Conservation (phyloP, 2,113 vertebrate species). For the Bagarius yarrelli region DNA sequence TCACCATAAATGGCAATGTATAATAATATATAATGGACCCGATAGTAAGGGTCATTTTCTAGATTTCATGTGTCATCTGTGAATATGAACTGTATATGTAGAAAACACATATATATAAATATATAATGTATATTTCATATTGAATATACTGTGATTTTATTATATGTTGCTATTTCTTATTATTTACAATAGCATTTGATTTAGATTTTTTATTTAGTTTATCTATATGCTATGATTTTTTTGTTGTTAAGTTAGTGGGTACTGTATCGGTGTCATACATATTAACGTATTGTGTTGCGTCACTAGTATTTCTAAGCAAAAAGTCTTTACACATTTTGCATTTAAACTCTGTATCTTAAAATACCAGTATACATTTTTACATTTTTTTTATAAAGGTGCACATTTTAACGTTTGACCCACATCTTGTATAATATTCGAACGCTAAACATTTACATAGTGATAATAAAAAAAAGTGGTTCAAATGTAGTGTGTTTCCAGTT, state of each 20-base stretch:
- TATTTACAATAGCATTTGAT: background rate
- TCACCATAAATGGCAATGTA: background rate
- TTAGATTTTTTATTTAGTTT: conserved; percentile 1
- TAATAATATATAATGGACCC: background rate
- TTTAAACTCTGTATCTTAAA: background rate
- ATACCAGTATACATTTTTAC: background rate
- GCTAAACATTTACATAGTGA: background rate
- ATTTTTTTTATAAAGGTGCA: background rate
- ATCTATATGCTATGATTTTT: background rate
- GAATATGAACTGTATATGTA: background rate
- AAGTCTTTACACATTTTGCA: background rate
- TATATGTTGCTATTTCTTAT: background rate
- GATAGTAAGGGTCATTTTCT: background rate
- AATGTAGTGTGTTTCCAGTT: background rate
- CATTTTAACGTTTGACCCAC: background rate
- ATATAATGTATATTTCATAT: background rate
- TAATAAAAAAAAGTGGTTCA: background rate
- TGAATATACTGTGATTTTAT: background rate
- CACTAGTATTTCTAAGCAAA: background rate
- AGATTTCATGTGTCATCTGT: conserved; percentile 15
- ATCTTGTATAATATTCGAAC: background rate
- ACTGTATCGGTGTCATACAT: background rate
- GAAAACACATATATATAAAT: background rate
- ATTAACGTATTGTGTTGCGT: background rate
- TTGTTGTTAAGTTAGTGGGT: background rate